Conservation (phyloP, 2,888 invertebrate genomes). For the Conomelus anceps region DNA sequence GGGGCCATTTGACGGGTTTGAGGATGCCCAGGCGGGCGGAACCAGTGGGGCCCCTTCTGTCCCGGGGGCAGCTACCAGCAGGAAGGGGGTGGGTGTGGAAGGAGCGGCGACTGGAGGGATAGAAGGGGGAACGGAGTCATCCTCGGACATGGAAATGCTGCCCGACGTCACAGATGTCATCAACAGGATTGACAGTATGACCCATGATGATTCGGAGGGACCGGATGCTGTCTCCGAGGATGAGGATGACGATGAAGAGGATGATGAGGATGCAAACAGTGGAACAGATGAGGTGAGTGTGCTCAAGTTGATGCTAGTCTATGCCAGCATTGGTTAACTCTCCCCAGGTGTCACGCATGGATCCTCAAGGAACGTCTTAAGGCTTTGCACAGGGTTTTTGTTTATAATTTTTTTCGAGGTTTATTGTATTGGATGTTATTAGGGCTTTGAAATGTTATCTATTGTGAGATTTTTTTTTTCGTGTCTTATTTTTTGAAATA, state of each 20-base stretch:
- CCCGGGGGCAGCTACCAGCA: not conserved
- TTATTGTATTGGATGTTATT: too few species aligned
- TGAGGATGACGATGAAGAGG: constrained; percentile 40
- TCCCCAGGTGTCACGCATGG: too few species aligned
- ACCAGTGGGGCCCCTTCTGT: constrained; percentile 41
- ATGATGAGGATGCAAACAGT: constrained; percentile 63
- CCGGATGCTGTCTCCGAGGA: constrained; percentile 26
- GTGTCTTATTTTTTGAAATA: too few species aligned
- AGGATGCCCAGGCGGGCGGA: constrained; percentile 49
- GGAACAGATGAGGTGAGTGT: constrained; percentile 32
- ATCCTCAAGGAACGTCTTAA: too few species aligned
- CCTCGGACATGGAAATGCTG: constrained; percentile 68
- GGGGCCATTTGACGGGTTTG: constrained; percentile 51
- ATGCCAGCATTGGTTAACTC: too few species aligned
- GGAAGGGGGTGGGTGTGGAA: constrained; percentile 46
- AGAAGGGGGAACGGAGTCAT: constrained; percentile 44
- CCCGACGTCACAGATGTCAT: constrained; percentile 66
- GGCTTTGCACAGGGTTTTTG: too few species aligned
- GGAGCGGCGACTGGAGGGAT: constrained; percentile 18
- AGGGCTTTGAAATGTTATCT: too few species aligned
- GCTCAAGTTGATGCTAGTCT: too few species aligned
- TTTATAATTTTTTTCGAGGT: too few species aligned
- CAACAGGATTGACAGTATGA: constrained; percentile 48
- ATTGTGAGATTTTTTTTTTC: too few species aligned
- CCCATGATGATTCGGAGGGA: constrained; percentile 46